These are phyloP conservation scores for Sternotherus odoratus DNA, from an alignment of 2,797 vertebrate genomes.

Conservation along the genomic window DNA sequence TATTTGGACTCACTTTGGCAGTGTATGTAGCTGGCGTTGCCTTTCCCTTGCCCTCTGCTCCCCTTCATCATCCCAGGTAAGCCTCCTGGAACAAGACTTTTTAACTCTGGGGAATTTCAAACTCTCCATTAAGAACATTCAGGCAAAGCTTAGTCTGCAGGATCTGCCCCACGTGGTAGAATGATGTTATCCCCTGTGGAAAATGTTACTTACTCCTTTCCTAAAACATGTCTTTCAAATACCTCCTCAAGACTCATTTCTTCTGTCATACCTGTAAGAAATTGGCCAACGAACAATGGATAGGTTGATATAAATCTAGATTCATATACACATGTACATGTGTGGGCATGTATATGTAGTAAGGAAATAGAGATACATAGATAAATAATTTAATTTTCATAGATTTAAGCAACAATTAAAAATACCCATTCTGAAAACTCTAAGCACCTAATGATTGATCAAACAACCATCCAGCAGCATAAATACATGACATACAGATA, in stretches of 20 bases:
- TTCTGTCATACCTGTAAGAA: neutral
- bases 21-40: fast-evolving
- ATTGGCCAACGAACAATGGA: neutral
- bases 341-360: neutral
- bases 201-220: neutral
- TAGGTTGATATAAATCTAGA: neutral
- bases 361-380: neutral
- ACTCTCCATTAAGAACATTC: neutral
- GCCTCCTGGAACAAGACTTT: neutral
- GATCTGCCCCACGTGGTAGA: neutral
- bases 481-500: neutral
- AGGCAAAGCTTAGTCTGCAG: neutral
- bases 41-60: neutral
- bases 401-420: neutral
- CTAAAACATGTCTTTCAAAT: neutral
- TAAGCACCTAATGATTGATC: neutral
- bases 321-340: neutral
- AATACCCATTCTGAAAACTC: neutral
- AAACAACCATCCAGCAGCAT: neutral
- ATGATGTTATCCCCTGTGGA: neutral
- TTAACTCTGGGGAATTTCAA: neutral
- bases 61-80: neutral
- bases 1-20: fast-evolving
- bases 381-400: neutral
- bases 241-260: neutral